phyloP scores from a whole-genome alignment of 2,797 vertebrate species.

The Odontamblyopus lacepedii region DNA sequence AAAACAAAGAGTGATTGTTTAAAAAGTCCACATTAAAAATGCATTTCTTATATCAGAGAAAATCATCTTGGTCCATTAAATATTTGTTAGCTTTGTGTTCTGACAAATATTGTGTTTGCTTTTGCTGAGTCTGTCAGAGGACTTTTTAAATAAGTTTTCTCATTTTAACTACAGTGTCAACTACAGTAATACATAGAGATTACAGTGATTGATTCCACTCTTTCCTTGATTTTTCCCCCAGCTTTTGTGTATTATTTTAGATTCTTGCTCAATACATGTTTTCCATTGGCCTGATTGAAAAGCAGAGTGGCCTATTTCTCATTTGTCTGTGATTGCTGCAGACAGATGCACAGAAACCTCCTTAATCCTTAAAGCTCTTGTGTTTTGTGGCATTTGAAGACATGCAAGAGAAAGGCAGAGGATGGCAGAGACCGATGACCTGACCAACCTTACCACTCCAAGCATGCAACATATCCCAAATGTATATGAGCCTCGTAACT shows the following conservation, averaged over 20 bases:
- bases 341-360: conserved; percentile 67
- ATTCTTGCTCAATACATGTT: background rate
- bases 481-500: conserved; percentile 29
- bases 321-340: conserved; percentile 73
- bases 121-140: background rate
- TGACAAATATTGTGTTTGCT: background rate
- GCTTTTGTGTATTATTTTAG: no score
- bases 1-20: conserved; percentile 47
- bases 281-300: conserved; percentile 67
- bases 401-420: conserved; percentile 45
- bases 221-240: no score
- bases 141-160: background rate
- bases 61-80: background rate
- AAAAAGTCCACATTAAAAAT: conserved; percentile 47
- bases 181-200: no score
- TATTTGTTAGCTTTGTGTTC: background rate
- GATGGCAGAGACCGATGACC: conserved; percentile 60
- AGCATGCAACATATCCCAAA: conserved; percentile 23
- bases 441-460: conserved; percentile 24
- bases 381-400: conserved; percentile 68
- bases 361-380: conserved; percentile 74
- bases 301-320: conserved; percentile 69
- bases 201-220: no score
- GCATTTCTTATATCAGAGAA: background rate
- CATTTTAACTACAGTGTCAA: background rate